Base-by-base conservation (phyloP, 2,797 vertebrate genomes). In the Acomys russatus region DNA sequence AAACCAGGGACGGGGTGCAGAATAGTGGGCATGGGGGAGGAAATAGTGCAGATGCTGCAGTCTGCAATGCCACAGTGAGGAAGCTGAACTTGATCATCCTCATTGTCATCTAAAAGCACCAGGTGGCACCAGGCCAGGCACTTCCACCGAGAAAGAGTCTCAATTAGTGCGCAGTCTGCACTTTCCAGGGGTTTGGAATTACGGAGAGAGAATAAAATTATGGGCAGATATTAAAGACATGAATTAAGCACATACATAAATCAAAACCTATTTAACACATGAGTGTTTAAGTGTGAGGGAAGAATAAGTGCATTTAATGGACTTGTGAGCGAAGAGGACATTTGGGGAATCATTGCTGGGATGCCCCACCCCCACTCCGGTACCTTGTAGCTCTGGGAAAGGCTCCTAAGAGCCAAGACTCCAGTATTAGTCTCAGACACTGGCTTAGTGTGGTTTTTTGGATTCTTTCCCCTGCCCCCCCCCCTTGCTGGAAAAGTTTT, bases 221-320 rank as follows among this genome's bases (percentile, higher is more conserved):
- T 22, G 44, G 88, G 51, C 54, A 54, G 86, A 91, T 79, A 95
- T 35, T 63, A 20, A 95, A 96, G 92, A 51, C 22, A 49, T n/a
- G 51, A 70, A 84, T 96, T 96, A 89, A 95, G 91, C 28, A 91
- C 23, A 84, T 6, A 63, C 96, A 95, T 96, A 94, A 96, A 95
- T 94, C 64, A 96, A 94, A 95, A 93, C 23, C 11, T 68, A 92
- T 88, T 97, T 95, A 97, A 96, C 66, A 89, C 38, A 1, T 38
- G 70, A 76, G 70, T 91, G 59, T 93, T 88, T 94, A 84, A 96
- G 90, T 87, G 66, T 76, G 66, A 97, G 78, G 51, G 66, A 89
- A 96, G 59, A 78, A 17, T 89, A 93, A 94, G 74, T 84, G 78
- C n/a, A 25, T 96, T 93, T 95, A 93, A 96, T 82, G 88, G 85